A percentile compares a stretch with the other conserved stretches of the same genome.
These are phyloP conservation scores for Apostichopus japonicus DNA, from an alignment of 35 echinoderm and acorn worm species.

Conservation along the genomic window DNA sequence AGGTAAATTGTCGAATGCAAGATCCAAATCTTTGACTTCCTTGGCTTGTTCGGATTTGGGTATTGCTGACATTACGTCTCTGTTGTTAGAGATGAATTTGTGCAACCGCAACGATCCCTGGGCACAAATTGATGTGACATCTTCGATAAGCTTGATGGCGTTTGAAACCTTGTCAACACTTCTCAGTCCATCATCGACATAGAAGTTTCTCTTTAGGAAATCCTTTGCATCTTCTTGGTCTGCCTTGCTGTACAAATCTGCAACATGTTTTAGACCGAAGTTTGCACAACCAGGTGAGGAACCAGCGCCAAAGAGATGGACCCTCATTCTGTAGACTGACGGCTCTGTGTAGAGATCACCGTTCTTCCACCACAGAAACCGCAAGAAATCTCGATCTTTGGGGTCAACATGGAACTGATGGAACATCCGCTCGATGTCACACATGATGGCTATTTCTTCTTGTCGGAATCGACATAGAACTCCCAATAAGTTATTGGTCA, in stretches of 20 bases:
- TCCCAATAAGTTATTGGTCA: not conserved
- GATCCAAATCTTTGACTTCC: slow-evolving; percentile 13
- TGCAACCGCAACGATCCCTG: slow-evolving; percentile 58
- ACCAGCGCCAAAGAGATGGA: slow-evolving; percentile 67
- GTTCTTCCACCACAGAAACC: slow-evolving; percentile 53
- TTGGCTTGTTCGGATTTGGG: slow-evolving; percentile 40
- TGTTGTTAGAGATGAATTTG: slow-evolving; percentile 65
- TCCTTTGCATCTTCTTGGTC: not conserved
- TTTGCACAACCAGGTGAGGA: slow-evolving; percentile 67
- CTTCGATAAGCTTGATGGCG: slow-evolving; percentile 25
- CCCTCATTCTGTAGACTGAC: slow-evolving; percentile 41
- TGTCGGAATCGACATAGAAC: not conserved
- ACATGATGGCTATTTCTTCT: too few species aligned
- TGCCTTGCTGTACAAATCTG: slow-evolving; percentile 10
- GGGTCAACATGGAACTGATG: too few species aligned
- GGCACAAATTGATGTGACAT: slow-evolving; percentile 3
- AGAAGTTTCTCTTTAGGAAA: slow-evolving; percentile 57
- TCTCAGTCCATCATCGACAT: slow-evolving; percentile 67
- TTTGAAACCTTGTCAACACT: not conserved
- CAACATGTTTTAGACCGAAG: slow-evolving; percentile 62
- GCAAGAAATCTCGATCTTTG: slow-evolving; percentile 17
- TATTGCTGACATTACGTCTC: slow-evolving; percentile 15
- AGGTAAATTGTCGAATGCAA: slow-evolving; percentile 23
- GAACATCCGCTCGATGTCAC: too few species aligned
- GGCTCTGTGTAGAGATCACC: slow-evolving; percentile 30